Evolutionary conservation across 2,113 vertebrate species (phyloP), one percentile per base, ranked within the genome.

Genomic region (Oreochromis tanganicae): DNA sequence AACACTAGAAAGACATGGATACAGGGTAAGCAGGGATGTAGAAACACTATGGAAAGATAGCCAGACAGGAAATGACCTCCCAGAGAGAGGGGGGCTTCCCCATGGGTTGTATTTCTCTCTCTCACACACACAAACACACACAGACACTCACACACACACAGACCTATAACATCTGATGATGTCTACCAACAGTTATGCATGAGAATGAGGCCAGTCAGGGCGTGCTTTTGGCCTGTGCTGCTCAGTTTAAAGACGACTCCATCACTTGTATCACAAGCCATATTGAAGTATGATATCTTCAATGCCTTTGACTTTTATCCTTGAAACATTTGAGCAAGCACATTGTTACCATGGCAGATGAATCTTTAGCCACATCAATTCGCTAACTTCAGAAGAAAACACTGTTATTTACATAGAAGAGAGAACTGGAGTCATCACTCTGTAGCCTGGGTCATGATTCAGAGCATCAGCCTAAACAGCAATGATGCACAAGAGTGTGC

Each of bases 21-120:
- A 9, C 24, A 34, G 27, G 34, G 79, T 41, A n/a, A 21, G 41
- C 24, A 19, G 56, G 38, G 61, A 57, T 57, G 41, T 59, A 86
- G 83, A 36, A 84, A 91, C 50, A 46, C 61, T 66, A 43, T 36
- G 29, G 84, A 91, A 57, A 91, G 57, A 87, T 48, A 19, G 82
- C 38, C 87, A 91, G 90, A 91, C 93, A 93, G 92, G 94, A 95
- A 95, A 92, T 94, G 91, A 94, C 93, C 93, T 92, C 89, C 85
- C 79, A 87, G 80, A 59, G 84, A 83, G 82, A 87, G 84, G 84
- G 95, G 88, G 88, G 87, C 66, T 93, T 93, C 93, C 94, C 87
- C 85, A 38, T 66, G 91, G 93, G 55, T 89, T 91, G 78, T 56
- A 73, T 92, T 92, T 92, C 84, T 83, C 63, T 78, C 79, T n/a